These are phyloP conservation scores for Brenthis ino DNA, from an alignment of 2,888 invertebrate species.

Conservation along the genomic window DNA sequence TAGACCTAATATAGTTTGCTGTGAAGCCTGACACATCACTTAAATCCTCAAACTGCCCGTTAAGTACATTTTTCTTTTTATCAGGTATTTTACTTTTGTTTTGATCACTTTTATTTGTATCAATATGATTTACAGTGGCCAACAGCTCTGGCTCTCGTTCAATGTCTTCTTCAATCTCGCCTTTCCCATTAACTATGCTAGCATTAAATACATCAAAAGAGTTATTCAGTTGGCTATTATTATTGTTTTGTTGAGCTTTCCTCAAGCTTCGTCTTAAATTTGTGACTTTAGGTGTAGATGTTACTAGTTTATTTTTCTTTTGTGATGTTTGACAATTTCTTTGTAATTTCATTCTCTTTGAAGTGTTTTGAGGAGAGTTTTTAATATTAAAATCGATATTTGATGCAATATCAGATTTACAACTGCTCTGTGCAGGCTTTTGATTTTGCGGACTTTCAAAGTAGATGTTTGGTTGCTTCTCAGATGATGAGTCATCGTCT, in stretches of 20 bases:
- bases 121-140: slow-evolving; percentile 30
- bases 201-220: slow-evolving; percentile 58
- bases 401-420: slow-evolving; percentile 59
- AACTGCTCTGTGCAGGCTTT: slow-evolving; percentile 49
- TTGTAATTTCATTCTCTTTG: slow-evolving; percentile 55
- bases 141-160: slow-evolving; percentile 45
- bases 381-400: slow-evolving; percentile 70
- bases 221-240: slow-evolving; percentile 54
- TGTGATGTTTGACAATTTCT: slow-evolving; percentile 53
- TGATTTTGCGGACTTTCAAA: slow-evolving; percentile 59
- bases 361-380: slow-evolving; percentile 56
- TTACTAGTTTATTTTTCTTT: slow-evolving; percentile 64
- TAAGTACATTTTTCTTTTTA: slow-evolving; percentile 47
- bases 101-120: slow-evolving; percentile 39
- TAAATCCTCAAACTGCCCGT: slow-evolving; percentile 70
- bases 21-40: slow-evolving; percentile 78
- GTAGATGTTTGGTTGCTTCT: slow-evolving; percentile 61
- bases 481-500: slow-evolving; percentile 62
- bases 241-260: slow-evolving; percentile 57
- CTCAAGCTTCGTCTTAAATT: slow-evolving; percentile 64
- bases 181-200: slow-evolving; percentile 48
- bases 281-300: slow-evolving; percentile 65
- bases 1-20: slow-evolving; percentile 76
- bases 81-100: slow-evolving; percentile 35
- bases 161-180: slow-evolving; percentile 13